These are phyloP conservation scores for Macrosteles quadrilineatus DNA, from an alignment of 1,140 invertebrate genomes.

Conservation along the genomic window DNA sequence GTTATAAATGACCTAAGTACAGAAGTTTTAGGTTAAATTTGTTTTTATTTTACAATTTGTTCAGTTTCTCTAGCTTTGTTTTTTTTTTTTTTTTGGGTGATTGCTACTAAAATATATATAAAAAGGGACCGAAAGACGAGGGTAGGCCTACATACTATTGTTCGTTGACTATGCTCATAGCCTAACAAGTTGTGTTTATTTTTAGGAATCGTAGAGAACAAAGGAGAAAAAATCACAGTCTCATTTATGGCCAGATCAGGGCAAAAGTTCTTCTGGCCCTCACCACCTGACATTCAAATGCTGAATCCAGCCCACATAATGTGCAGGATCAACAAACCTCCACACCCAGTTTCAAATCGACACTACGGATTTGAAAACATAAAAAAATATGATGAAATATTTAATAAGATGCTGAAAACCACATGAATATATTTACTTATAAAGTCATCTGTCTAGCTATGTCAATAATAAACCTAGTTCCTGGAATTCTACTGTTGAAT, in stretches of 20 bases:
- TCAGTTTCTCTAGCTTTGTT: neutral
- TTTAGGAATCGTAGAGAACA: neutral
- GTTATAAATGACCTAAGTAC: too few species aligned
- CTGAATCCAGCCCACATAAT: neutral
- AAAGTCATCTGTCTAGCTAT: neutral
- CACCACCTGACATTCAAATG: neutral
- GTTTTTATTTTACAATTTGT: neutral
- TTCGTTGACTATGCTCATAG: neutral
- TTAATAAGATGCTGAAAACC: neutral
- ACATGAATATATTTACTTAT: neutral
- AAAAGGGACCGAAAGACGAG: neutral
- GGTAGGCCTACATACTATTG: neutral
- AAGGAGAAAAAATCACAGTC: neutral
- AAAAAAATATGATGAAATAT: neutral
- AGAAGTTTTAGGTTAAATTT: neutral
- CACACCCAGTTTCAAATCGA: neutral
- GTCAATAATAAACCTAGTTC: neutral
- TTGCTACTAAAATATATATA: neutral
- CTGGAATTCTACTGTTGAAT: neutral
- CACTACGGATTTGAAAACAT: neutral
- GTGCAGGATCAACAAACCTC: neutral
- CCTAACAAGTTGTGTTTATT: neutral
- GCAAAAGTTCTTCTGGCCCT: neutral
- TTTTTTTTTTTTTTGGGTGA: neutral
- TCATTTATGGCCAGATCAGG: neutral